phyloP scores from a whole-genome alignment of 2,113 vertebrate genomes.

The Petrocephalus microphthalmus region DNA sequence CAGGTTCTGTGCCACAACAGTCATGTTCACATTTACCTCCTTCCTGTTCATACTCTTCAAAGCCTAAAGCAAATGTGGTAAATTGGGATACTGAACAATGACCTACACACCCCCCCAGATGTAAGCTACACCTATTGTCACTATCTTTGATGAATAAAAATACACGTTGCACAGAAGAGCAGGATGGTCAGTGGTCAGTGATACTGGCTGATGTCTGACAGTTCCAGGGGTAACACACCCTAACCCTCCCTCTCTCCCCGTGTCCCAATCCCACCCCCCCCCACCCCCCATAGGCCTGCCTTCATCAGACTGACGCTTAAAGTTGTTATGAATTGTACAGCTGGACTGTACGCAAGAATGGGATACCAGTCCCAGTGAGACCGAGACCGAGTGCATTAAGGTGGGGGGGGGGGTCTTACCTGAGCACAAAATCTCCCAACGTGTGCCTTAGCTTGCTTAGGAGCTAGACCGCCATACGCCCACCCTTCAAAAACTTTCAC shows the following conservation, averaged over 20 bases:
- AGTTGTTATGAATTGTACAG: not conserved
- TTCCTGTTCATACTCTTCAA: not conserved
- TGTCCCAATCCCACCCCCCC: not conserved
- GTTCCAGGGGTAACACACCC: slow-evolving; percentile 49
- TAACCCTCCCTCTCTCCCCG: slow-evolving; percentile 33
- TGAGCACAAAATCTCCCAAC: slow-evolving; percentile 31
- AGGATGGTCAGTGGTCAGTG: slow-evolving; percentile 20
- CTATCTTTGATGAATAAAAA: not conserved
- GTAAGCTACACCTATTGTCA: not conserved
- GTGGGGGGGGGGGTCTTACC: slow-evolving; percentile 12
- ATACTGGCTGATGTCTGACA: slow-evolving; percentile 45
- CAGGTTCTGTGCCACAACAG: not conserved
- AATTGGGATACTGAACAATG: not conserved
- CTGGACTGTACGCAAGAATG: not conserved
- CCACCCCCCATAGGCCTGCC: not conserved
- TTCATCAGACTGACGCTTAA: not conserved
- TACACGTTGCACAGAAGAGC: not conserved
- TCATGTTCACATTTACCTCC: not conserved
- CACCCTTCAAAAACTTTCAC: slow-evolving; percentile 52
- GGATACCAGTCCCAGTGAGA: not conserved
- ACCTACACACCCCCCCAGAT: not conserved
- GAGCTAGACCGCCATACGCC: slow-evolving; percentile 48
- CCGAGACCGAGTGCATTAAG: not conserved
- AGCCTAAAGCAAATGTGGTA: not conserved
- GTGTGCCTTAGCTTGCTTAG: slow-evolving; percentile 46